These are phyloP conservation scores for Crotalus horridus DNA, from an alignment of 2,113 vertebrate genomes.

Conservation along the genomic window DNA sequence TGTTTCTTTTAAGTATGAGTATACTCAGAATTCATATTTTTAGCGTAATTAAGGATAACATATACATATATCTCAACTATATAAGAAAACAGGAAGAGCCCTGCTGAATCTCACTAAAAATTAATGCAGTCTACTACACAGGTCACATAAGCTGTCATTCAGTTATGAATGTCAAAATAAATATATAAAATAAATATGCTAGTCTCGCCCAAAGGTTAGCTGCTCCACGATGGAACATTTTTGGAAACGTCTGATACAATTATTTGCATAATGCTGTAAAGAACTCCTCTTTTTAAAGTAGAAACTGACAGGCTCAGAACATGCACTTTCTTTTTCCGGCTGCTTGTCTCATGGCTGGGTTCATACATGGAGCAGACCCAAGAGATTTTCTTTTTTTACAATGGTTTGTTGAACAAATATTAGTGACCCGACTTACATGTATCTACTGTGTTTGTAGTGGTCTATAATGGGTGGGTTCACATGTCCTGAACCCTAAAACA, in stretches of 20 bases:
- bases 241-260: neutral
- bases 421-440: too few relatives aligned
- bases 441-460: too few relatives aligned
- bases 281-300: neutral
- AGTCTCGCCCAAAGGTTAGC: neutral
- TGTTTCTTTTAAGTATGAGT: too few relatives aligned
- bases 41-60: too few relatives aligned
- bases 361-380: neutral
- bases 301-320: neutral
- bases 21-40: too few relatives aligned
- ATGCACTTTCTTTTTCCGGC: neutral
- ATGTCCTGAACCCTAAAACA: too few relatives aligned
- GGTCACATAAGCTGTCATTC: neutral
- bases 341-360: neutral
- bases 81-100: neutral
- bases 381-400: too few relatives aligned
- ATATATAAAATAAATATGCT: neutral
- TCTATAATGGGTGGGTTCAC: too few relatives aligned
- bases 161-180: neutral
- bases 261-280: neutral
- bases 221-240: neutral
- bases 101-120: neutral
- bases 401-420: too few relatives aligned
- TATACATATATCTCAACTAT: neutral
- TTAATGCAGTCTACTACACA: neutral